Evolutionary conservation across 2,888 invertebrate species (phyloP).

Genomic region (Adelognathus sp.): DNA sequence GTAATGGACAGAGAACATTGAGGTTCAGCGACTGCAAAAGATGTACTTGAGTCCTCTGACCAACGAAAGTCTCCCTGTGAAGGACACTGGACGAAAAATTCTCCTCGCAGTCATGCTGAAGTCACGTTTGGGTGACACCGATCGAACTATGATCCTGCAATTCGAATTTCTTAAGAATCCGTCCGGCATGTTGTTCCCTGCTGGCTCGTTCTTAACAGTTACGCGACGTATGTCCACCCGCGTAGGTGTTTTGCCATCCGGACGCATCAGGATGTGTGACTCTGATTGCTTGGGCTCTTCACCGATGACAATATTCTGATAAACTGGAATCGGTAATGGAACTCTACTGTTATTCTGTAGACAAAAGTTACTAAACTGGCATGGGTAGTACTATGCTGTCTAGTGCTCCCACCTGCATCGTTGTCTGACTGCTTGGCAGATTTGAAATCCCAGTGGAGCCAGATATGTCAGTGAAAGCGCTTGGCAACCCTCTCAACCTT

Average conservation of each 20-base stretch:
- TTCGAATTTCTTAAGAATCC: slow-evolving; percentile 59
- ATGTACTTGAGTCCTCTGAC: slow-evolving; percentile 23
- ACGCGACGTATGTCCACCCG: slow-evolving; percentile 14
- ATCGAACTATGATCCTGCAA: slow-evolving; percentile 5
- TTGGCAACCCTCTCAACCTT: slow-evolving; percentile 56
- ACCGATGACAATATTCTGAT: too few species aligned
- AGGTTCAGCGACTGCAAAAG: slow-evolving; percentile 6
- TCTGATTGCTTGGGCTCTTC: not conserved
- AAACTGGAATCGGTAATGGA: too few species aligned
- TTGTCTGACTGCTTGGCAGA: slow-evolving; percentile 48
- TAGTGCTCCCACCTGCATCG: slow-evolving; percentile 68
- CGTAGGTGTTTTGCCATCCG: slow-evolving; percentile 45
- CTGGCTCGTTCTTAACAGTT: slow-evolving; percentile 9
- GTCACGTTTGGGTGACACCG: slow-evolving; percentile 15
- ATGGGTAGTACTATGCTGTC: too few species aligned
- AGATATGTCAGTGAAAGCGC: not conserved
- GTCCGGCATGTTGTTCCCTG: slow-evolving; percentile 53
- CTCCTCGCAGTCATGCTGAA: slow-evolving; percentile 12
- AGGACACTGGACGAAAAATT: not conserved
- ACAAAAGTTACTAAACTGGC: too few species aligned
- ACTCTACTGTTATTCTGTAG: too few species aligned
- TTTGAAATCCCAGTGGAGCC: not conserved
- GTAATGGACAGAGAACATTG: slow-evolving; percentile 17
- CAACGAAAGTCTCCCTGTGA: not conserved
- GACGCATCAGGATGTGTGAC: not conserved